These are phyloP conservation scores for Hippopotamus amphibius DNA, from an alignment of 2,113 vertebrate species.

Conservation along the genomic window DNA sequence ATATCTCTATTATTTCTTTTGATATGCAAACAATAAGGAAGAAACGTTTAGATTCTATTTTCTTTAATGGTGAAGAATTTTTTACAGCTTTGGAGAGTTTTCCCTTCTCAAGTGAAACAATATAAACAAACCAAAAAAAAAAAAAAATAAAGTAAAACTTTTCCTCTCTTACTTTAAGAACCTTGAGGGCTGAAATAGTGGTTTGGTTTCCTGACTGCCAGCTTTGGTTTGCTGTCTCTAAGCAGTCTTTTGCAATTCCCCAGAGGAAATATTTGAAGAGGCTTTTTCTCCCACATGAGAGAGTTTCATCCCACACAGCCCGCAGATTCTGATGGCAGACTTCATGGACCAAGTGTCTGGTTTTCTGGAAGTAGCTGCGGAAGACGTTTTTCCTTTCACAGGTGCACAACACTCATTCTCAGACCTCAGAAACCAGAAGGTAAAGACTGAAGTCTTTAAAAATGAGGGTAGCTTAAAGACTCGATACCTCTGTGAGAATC, in stretches of 20 bases:
- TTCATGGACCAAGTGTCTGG: conserved; percentile 51
- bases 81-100: conserved; percentile 48
- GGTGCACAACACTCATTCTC: conserved; percentile 57
- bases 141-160: neutral
- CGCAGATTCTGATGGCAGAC: conserved; percentile 55
- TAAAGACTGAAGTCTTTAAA: neutral
- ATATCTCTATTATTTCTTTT: conserved; percentile 44
- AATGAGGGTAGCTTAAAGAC: neutral
- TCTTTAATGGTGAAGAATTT: conserved; percentile 15
- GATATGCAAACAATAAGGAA: conserved; percentile 14
- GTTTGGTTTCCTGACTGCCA: conserved; percentile 76
- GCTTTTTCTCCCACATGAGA: conserved; percentile 73
- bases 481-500: conserved; percentile 22
- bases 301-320: conserved; percentile 70
- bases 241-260: conserved; percentile 59
- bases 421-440: conserved; percentile 44
- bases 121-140: conserved; percentile 25
- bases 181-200: conserved; percentile 58
- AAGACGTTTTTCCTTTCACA: conserved; percentile 60
- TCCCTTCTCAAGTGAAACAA: conserved; percentile 46
- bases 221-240: conserved; percentile 43
- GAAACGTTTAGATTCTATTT: conserved; percentile 31
- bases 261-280: conserved; percentile 72
- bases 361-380: conserved; percentile 30
- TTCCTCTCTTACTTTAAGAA: conserved; percentile 58